These are phyloP conservation scores for Pangasius djambal DNA, from an alignment of 2,797 vertebrate genomes.

Conservation along the genomic window DNA sequence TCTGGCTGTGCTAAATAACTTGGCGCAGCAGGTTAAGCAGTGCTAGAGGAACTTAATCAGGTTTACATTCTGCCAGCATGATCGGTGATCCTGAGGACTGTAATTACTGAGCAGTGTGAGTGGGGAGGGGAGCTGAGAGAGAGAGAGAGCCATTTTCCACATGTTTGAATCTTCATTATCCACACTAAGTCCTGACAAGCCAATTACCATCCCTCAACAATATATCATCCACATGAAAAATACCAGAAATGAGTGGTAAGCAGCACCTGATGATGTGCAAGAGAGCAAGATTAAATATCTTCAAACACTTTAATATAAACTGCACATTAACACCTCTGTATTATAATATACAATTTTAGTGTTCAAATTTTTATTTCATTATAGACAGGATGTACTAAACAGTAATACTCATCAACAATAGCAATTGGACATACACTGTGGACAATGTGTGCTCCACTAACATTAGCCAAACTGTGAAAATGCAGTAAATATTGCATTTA, in stretches of 20 bases:
- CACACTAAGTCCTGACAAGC: constrained; percentile 21
- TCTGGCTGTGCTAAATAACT: constrained; percentile 49
- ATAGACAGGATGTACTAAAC: neutral
- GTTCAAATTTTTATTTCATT: neutral
- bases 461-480: neutral
- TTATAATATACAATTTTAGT: neutral
- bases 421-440: neutral
- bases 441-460: neutral
- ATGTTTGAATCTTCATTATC: constrained; percentile 54
- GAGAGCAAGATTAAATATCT: neutral
- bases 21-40: constrained; percentile 46
- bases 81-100: constrained; percentile 48
- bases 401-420: neutral
- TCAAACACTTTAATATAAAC: neutral
- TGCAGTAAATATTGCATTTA: neutral
- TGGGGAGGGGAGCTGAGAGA: constrained; percentile 20
- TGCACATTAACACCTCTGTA: neutral
- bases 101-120: constrained; percentile 49
- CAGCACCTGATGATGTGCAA: neutral
- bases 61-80: constrained; percentile 49
- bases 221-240: constrained; percentile 20
- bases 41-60: constrained; percentile 45
- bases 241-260: neutral
- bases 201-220: constrained; percentile 41
- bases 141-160: constrained; percentile 26